phyloP scores from a whole-genome alignment of 2,888 invertebrate genomes.

The Hybos culiciformis region DNA sequence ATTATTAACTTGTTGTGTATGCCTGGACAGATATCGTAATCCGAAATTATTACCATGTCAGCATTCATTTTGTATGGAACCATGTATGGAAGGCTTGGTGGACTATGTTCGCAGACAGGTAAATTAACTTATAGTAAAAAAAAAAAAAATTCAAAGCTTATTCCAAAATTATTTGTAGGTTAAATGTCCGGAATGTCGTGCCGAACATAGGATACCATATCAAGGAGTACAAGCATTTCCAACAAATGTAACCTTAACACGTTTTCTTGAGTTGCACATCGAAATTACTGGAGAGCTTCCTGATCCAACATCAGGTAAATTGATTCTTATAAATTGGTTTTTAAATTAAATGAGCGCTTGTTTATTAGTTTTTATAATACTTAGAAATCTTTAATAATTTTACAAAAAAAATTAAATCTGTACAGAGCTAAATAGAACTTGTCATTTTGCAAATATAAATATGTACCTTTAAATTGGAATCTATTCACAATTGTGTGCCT shows the following conservation, averaged over 20 bases:
- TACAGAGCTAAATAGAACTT: too few species aligned
- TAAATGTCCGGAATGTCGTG: constrained; percentile 96
- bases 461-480: too few species aligned
- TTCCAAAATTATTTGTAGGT: constrained; percentile 50
- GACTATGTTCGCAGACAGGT: constrained; percentile 90
- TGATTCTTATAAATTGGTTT: too few species aligned
- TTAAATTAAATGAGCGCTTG: too few species aligned
- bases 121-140: constrained; percentile 17
- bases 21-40: constrained; percentile 90
- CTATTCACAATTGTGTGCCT: too few species aligned
- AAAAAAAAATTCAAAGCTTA: too few species aligned
- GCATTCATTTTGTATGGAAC: constrained; percentile 98
- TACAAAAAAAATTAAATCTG: too few species aligned
- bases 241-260: constrained; percentile 87
- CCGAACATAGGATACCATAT: constrained; percentile 91
- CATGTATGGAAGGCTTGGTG: constrained; percentile 94
- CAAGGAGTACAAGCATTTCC: constrained; percentile 90
- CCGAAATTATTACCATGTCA: constrained; percentile 99
- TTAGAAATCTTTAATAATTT: too few species aligned
- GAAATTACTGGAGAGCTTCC: constrained; percentile 85
- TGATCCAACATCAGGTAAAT: constrained; percentile 64
- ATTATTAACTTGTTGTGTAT: constrained; percentile 94
- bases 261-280: constrained; percentile 87
- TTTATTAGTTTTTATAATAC: too few species aligned
- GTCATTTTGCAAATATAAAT: too few species aligned